Percentiles rank a stretch among this genome's conserved stretches.
Evolutionary conservation across 2,797 vertebrate genomes (phyloP).

Genomic region (Ctenopoma multispine): DNA sequence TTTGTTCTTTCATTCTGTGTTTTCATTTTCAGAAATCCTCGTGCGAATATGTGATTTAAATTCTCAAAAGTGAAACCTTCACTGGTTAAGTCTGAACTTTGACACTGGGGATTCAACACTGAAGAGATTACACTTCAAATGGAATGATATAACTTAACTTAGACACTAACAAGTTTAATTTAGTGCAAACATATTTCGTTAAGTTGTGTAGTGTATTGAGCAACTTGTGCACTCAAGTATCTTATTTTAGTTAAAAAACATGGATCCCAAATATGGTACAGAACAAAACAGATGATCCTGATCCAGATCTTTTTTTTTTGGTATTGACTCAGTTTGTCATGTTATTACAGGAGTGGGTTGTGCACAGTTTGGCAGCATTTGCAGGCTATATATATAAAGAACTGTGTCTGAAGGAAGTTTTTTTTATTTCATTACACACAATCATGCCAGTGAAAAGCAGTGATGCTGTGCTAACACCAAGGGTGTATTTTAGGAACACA

Average conservation of each 20-base stretch:
- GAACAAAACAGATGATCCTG: no score
- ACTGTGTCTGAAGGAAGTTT: background rate
- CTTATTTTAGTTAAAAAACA: constrained; percentile 1
- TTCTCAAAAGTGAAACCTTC: constrained; percentile 13
- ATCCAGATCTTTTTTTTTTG: no score
- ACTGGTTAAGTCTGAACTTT: constrained; percentile 19
- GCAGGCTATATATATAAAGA: constrained; percentile 4
- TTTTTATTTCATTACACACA: background rate
- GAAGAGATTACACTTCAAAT: constrained; percentile 35
- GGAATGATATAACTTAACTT: constrained; percentile 3
- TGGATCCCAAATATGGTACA: background rate
- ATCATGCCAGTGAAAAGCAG: background rate
- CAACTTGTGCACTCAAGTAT: background rate
- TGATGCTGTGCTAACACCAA: background rate
- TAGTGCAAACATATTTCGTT: background rate
- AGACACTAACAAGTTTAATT: background rate
- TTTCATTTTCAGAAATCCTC: background rate
- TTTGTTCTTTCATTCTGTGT: background rate
- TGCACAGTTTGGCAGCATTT: constrained; percentile 11
- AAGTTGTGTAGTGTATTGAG: constrained; percentile 1
- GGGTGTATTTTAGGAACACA: constrained; percentile 6
- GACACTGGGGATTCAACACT: constrained; percentile 3
- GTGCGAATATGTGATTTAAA: background rate
- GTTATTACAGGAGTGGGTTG: constrained; percentile 7
- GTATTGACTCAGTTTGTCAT: background rate